Conservation (phyloP, 2,113 vertebrate species). For the Capra hircus region DNA sequence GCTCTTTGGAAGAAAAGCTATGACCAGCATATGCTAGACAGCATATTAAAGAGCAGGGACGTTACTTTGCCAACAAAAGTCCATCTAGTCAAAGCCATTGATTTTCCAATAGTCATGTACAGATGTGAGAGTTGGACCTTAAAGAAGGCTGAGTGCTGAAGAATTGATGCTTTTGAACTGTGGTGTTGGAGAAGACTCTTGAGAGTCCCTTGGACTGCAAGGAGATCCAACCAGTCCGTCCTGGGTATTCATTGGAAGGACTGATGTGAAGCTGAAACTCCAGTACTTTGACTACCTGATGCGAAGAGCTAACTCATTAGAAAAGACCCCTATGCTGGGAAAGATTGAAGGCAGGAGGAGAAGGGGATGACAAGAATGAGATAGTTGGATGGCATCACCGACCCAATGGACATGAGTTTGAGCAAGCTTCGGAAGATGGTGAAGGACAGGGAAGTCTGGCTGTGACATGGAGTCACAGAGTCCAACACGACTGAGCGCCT, state of each 20-base stretch:
- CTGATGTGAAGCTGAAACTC: background rate
- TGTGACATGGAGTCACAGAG: background rate
- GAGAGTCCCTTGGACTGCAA: background rate
- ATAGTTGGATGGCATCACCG: background rate
- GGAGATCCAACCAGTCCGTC: background rate
- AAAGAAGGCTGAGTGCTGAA: background rate
- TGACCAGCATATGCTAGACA: background rate
- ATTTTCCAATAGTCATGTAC: background rate
- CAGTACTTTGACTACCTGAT: background rate
- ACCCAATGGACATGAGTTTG: background rate
- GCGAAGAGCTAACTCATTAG: background rate
- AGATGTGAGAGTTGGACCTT: background rate
- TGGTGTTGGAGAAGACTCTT: background rate
- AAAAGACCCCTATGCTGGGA: background rate
- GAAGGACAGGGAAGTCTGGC: background rate
- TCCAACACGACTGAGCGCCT: fast-evolving
- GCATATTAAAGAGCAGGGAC: background rate
- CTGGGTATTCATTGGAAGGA: background rate
- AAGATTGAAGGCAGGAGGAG: background rate
- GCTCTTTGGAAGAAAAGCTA: background rate
- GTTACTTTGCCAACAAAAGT: background rate
- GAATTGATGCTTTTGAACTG: background rate
- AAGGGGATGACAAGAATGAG: background rate
- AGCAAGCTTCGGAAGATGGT: background rate
- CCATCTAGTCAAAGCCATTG: background rate